Conservation (phyloP, 2,888 invertebrate species). For the Neocrepidodera transversa region DNA sequence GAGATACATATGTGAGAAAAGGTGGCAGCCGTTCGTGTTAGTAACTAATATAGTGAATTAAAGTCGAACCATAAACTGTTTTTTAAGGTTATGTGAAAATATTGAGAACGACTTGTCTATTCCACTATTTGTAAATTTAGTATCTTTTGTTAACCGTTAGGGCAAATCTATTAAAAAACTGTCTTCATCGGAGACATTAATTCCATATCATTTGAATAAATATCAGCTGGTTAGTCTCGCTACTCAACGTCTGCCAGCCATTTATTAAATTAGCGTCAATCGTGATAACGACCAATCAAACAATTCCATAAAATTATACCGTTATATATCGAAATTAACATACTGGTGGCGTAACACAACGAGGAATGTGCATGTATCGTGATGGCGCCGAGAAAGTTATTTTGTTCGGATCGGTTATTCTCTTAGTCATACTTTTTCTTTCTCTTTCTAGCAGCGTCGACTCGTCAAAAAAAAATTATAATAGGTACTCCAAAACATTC, state of each 20-base stretch:
- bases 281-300: neutral
- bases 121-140: too few relatives aligned
- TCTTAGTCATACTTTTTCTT: neutral
- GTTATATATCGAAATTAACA: neutral
- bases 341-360: neutral
- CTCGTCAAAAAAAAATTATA: too few relatives aligned
- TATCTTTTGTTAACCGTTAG: too few relatives aligned
- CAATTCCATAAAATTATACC: neutral
- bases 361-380: neutral
- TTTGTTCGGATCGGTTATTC: neutral
- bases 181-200: too few relatives aligned
- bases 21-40: too few relatives aligned
- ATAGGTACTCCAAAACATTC: too few relatives aligned
- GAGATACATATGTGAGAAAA: too few relatives aligned
- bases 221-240: neutral
- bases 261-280: neutral
- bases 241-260: neutral
- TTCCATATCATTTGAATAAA: neutral
- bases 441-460: neutral
- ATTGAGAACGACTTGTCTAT: too few relatives aligned
- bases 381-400: constrained; percentile 2
- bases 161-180: too few relatives aligned
- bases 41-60: too few relatives aligned
- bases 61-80: too few relatives aligned
- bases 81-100: too few relatives aligned